Base-by-base conservation (phyloP, 2,888 invertebrate genomes). In the Camptogramma bilineatum region DNA sequence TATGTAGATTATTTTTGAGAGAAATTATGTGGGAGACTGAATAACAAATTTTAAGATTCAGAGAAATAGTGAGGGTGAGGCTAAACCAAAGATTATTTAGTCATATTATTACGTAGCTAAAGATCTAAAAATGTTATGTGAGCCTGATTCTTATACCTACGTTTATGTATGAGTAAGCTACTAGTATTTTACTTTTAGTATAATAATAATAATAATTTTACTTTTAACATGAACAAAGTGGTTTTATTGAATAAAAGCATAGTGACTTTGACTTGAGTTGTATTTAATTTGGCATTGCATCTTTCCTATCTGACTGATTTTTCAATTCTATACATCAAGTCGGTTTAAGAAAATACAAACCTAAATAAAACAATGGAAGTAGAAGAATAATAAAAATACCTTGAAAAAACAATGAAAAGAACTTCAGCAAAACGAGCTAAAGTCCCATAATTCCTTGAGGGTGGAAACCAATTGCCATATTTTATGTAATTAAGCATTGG, bases 401-500 rank as follows among this genome's bases (percentile, higher is more conserved):
- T 21, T 34, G 4, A 48, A 34, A 34, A 54, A 52, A 52, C 51
- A 51, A 31, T 17, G 16, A 54, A 64, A 57, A 54, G 17, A 44
- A 60, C 51, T 58, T 34, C n/a, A 52, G 34, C 47, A 52, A 55
- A 59, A 56, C 52, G 53, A 64, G 62, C 62, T 57, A 68, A 64
- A 58, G 44, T 44, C 48, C 52, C 63, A 63, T 69, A 61, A 64
- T 44, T 68, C 58, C 50, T 54, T 52, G 46, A 64, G 58, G 65
- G 65, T 65, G 66, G 71, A 62, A 78, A 74, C 79, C 78, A 78
- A 81, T 78, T 77, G 78, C 80, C 75, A 80, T 83, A 84, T 76
- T 84, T 82, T 77, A 82, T 73, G 78, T 81, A 84, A 84, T 86
- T 85, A 84, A 83, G 81, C 81, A 83, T 85, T 78, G 77, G 77